phyloP scores from a whole-genome alignment of 2,797 vertebrate species.

The Pampus argenteus region DNA sequence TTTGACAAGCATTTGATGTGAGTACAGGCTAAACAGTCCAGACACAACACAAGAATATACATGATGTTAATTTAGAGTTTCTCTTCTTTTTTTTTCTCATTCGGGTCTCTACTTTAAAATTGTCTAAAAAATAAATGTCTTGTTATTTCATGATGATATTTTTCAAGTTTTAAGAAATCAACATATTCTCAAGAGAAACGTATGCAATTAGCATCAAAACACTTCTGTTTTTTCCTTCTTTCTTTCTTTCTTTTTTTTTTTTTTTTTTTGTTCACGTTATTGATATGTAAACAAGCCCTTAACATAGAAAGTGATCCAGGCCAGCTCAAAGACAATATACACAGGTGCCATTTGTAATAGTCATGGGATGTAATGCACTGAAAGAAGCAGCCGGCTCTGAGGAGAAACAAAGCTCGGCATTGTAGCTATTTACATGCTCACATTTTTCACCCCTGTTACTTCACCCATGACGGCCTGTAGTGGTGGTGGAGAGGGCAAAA shows the following conservation, averaged over 20 bases:
- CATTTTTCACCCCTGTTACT: slow-evolving; percentile 33
- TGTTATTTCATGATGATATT: background rate
- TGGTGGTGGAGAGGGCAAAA: slow-evolving; percentile 12
- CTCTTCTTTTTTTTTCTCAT: too few relatives aligned
- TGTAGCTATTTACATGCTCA: slow-evolving; percentile 58
- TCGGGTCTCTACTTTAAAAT: too few relatives aligned
- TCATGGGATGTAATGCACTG: slow-evolving; percentile 28
- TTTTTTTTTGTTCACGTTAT: background rate
- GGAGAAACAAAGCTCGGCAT: slow-evolving; percentile 57
- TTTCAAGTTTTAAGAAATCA: background rate
- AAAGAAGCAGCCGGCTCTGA: slow-evolving; percentile 19
- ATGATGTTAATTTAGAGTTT: background rate
- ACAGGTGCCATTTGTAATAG: slow-evolving; percentile 29
- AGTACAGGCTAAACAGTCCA: background rate
- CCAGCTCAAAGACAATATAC: slow-evolving; percentile 30
- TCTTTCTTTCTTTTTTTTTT: too few relatives aligned
- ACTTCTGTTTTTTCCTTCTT: background rate
- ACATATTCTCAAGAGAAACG: slow-evolving; percentile 2
- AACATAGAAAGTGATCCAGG: slow-evolving; percentile 3
- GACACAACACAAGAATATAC: background rate
- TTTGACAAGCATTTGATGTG: background rate
- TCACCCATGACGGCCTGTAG: slow-evolving; percentile 10
- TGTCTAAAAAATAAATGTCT: too few relatives aligned
- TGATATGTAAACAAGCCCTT: slow-evolving; percentile 8
- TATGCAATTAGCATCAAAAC: background rate